Evolutionary conservation across 1,140 invertebrate genomes (phyloP), one percentile per base, ranked within the genome.

Genomic region (Drosophila pallidifrons): DNA sequence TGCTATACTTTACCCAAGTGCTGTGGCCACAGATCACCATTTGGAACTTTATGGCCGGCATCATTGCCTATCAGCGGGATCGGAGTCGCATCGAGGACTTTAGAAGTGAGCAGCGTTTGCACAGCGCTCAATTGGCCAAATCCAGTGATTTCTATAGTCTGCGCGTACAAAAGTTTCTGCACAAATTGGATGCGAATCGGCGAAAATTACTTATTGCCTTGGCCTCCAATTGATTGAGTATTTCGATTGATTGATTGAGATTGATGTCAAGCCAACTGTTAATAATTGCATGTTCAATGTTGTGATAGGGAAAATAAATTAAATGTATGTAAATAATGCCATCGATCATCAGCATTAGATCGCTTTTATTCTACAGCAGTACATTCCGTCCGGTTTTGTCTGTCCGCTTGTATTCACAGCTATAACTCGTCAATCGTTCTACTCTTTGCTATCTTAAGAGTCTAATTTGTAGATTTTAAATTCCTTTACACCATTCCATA

Each of bases 11-110:
- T 92, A 94, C 95, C 4, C 94, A 96, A 78, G 96, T 97, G 1
- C 93, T 99, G 15, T 99, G 98, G 98, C 98, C 98, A 15, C 98
- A 99, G 91, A 98, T 99, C 86, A 96, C 94, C 51, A 94, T 98
- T 47, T 99, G 97, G 98, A 96, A 99, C 93, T 94, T 99, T 28
- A 93, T 99, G 77, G 94, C 93, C 16, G 97, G 96, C 13, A 95
- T 99, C 55, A 95, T 99, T 82, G 95, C 96, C 83, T 99, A 97
- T 92, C 98, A 99, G 93, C 69, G 80, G 2, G 85, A 86, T 35
- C 67, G 74, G 10, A 71, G 64, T 13, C 73, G 72, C 8, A 55
- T 92, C 13, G 73, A 82, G 5, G 46, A 69, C 0, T 87, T 57
- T 16, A 73, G 63, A 28, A 28, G 60, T 2, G 16, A 38, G 35